A percentile compares a stretch with the other conserved stretches of the same genome.
Evolutionary conservation across 2,113 vertebrate species (phyloP).

Genomic region (Acrocephalus arundinaceus): DNA sequence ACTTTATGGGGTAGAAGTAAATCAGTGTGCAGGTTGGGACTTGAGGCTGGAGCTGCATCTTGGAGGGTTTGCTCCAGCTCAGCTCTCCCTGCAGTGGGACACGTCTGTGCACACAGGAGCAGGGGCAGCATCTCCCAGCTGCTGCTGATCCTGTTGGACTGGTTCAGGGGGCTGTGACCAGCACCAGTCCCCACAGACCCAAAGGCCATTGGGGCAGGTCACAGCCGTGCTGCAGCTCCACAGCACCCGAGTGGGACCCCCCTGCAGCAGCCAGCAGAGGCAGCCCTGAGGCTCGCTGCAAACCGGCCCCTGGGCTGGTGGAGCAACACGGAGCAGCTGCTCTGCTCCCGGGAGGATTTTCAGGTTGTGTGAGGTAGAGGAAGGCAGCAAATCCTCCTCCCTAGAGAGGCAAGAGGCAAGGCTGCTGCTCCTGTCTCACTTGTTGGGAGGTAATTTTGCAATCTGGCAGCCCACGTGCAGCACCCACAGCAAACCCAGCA

Average conservation of each 20-base stretch:
- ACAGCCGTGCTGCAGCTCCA: fast-evolving
- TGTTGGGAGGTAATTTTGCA: neutral
- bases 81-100: neutral
- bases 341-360: neutral
- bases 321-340: neutral
- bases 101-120: neutral
- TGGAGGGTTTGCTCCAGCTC: neutral
- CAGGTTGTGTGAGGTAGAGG: neutral
- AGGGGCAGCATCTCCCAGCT: neutral
- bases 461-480: neutral
- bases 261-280: neutral
- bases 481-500: neutral
- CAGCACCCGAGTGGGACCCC: fast-evolving
- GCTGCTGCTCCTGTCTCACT: conserved; percentile 27
- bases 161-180: neutral
- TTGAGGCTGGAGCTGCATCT: neutral
- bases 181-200: neutral
- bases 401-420: neutral
- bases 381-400: neutral
- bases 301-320: neutral
- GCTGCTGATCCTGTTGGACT: neutral
- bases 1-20: neutral
- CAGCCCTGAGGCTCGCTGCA: neutral
- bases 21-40: neutral
- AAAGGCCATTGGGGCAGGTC: neutral